Evolutionary conservation across 2,113 vertebrate species (phyloP), one percentile per base, ranked within the genome.

Genomic region (Tretioscincus oriximinensis): DNA sequence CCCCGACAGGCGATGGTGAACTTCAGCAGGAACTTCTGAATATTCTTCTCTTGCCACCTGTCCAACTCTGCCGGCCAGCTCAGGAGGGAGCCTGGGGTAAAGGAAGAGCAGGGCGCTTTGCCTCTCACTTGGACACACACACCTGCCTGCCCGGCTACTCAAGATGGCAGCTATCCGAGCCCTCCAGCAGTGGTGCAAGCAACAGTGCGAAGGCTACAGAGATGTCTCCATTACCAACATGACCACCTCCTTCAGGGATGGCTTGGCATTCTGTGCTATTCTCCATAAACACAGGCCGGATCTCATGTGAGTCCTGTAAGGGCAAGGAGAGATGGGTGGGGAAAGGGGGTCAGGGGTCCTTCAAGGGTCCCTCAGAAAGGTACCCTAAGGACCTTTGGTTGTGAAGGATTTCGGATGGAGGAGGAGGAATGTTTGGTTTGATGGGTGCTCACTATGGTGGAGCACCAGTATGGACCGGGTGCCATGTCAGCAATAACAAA

Each of bases 251-350:
- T 99, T 99, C 94, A 96, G 96, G 88, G 97, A 97, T 84, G 98
- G 98, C 69, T 73, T 99, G 92, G 98, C 98, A 77, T 99, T 99
- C 92, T 99, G 98, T 21, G 98, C 98, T 63, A 96, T 99, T 22
- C 96, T 99, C 60, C 98, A 99, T 92, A 97, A 96, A 18, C 96
- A 97, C 95, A 95, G 97, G 88, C 98, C 98, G 2, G 98, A 99
- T 72, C 96, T 99, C 85, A 95, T 99, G 98, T 99, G 90, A 99
- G 98, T 96, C 20, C 3, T 6, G 6, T 14, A 0, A 0, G 8
- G 21, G 2, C 26, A 9, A 6, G 1, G 51, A 18, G 45, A 4
- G 18, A 1, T 3, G 63, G 45, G 26, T 6, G 7, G 22, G 0
- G 20, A 10, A 7, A 2, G 69, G 47, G 73, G 54, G 12, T 26